Percentiles rank a stretch among this genome's conserved stretches.
phyloP scores from a whole-genome alignment of 2,797 vertebrate genomes.

The Morus bassanus region DNA sequence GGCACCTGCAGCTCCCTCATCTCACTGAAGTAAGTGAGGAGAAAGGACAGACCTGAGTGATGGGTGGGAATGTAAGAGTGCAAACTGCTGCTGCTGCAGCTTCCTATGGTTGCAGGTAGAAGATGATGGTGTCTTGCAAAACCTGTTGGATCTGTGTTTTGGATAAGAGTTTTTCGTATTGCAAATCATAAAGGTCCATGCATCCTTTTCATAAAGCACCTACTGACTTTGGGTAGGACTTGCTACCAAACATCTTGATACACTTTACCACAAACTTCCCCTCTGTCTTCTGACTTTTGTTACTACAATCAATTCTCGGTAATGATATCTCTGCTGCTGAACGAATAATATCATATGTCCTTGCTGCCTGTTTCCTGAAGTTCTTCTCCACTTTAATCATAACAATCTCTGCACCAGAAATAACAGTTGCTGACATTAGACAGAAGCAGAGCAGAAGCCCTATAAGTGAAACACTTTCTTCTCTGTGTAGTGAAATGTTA shows the following conservation, averaged over 20 bases:
- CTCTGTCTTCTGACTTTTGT: background rate
- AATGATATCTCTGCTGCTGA: background rate
- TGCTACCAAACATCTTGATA: background rate
- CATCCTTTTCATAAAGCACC: background rate
- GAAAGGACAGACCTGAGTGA: background rate
- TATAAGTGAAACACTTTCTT: background rate
- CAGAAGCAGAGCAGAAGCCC: background rate
- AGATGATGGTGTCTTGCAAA: background rate
- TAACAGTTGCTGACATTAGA: background rate
- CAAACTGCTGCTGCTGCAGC: background rate
- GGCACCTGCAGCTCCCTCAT: background rate
- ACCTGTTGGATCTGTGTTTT: background rate
- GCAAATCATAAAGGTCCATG: rapidly evolving
- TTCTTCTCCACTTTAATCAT: background rate
- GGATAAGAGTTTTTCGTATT: background rate
- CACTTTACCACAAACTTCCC: background rate
- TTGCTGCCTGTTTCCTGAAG: background rate
- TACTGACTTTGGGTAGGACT: background rate
- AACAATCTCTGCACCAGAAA: background rate
- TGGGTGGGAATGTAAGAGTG: background rate
- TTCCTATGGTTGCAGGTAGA: background rate
- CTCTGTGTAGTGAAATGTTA: background rate
- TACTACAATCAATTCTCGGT: background rate
- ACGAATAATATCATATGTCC: background rate
- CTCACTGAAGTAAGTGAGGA: rapidly evolving